Evolutionary conservation across 2,113 vertebrate species (phyloP).

Genomic region (Sinocyclocheilus grahami): DNA sequence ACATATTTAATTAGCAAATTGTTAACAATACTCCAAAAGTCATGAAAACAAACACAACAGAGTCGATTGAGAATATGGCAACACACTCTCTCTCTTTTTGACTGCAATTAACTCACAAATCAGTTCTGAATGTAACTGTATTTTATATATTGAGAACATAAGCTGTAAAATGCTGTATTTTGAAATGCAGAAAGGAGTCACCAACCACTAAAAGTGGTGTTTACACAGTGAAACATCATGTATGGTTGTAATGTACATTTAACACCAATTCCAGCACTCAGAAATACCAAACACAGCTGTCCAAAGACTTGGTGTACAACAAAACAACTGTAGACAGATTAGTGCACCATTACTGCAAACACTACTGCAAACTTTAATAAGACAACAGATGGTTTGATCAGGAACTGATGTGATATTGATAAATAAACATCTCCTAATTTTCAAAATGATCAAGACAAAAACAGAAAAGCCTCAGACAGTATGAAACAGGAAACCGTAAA

Average conservation of each 20-base stretch:
- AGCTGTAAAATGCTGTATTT: constrained; percentile 68
- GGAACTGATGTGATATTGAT: background rate
- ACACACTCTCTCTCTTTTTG: constrained; percentile 71
- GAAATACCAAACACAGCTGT: constrained; percentile 27
- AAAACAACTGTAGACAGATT: background rate
- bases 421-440: background rate
- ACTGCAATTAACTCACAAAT: constrained; percentile 57
- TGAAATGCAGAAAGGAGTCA: constrained; percentile 3
- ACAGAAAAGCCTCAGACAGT: background rate
- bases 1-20: constrained; percentile 78
- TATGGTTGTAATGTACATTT: background rate
- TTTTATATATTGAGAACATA: constrained; percentile 75
- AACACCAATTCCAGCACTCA: constrained; percentile 18
- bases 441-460: background rate
- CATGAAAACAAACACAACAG: constrained; percentile 77
- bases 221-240: constrained; percentile 27
- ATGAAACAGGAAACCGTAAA: background rate
- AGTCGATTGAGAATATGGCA: constrained; percentile 77
- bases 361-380: background rate
- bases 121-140: constrained; percentile 76
- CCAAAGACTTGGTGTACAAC: background rate
- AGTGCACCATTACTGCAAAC: constrained; percentile 22
- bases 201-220: constrained; percentile 62
- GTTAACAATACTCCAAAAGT: constrained; percentile 77
- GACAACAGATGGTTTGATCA: background rate